These are phyloP conservation scores for Plotosus lineatus DNA, from an alignment of 2,113 vertebrate genomes.

Conservation along the genomic window DNA sequence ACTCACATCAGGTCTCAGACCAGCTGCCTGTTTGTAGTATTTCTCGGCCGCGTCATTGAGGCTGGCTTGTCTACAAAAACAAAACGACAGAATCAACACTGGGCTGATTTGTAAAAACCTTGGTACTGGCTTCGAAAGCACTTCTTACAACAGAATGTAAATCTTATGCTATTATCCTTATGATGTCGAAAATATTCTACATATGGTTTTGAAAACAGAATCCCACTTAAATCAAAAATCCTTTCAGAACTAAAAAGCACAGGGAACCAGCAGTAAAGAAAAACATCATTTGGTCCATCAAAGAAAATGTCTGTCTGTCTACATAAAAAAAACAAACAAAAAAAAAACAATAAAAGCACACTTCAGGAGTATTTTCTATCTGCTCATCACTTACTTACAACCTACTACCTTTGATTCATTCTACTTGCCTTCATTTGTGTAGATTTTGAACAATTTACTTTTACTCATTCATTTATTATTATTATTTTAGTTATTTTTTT, in stretches of 20 bases:
- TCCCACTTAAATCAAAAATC: not conserved
- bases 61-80: conserved; percentile 88
- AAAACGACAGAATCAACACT: conserved; percentile 46
- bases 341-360: conserved; percentile 49
- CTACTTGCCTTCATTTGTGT: conserved; percentile 26
- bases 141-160: not conserved
- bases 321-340: conserved; percentile 37
- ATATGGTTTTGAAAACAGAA: not conserved
- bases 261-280: not conserved
- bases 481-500: no score
- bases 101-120: not conserved
- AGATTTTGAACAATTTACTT: no score
- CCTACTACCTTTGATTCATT: conserved; percentile 28
- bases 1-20: conserved; percentile 94
- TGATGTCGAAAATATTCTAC: not conserved
- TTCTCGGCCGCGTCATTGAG: conserved; percentile 93
- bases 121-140: not conserved
- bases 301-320: conserved; percentile 42
- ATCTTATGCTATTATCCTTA: not conserved
- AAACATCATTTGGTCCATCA: conserved; percentile 46
- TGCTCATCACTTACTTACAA: conserved; percentile 35
- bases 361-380: conserved; percentile 44
- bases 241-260: not conserved
- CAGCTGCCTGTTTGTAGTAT: conserved; percentile 91
- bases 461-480: no score